A percentile compares a stretch with the other conserved stretches of the same genome.
phyloP scores from a whole-genome alignment of 2,113 vertebrate species.

The Andinoacara biseriatus region DNA sequence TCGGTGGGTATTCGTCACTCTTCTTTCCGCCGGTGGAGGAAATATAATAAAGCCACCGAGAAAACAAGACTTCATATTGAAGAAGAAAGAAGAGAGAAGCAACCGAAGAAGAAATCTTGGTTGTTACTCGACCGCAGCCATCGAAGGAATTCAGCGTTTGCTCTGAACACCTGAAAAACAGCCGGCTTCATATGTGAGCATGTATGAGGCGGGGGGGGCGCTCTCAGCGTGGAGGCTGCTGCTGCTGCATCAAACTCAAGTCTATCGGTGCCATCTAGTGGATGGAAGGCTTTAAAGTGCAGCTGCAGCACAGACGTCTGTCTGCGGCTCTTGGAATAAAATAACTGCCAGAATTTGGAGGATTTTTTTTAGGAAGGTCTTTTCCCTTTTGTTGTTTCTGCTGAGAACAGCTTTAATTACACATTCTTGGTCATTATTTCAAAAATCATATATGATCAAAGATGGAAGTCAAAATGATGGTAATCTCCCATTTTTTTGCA shows the following conservation, averaged over 20 bases:
- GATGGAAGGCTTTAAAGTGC: constrained; percentile 5
- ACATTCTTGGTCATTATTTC: too few relatives aligned
- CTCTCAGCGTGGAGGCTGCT: neutral
- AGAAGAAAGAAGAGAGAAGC: neutral
- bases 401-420: too few relatives aligned
- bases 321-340: neutral
- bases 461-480: too few relatives aligned
- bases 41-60: neutral
- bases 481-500: neutral
- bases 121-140: neutral
- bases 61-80: neutral
- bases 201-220: neutral
- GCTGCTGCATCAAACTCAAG: constrained; percentile 26
- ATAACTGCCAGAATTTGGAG: neutral
- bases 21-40: neutral
- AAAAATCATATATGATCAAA: too few relatives aligned
- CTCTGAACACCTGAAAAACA: neutral
- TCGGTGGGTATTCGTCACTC: neutral
- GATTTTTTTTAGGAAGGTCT: neutral
- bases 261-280: constrained; percentile 76
- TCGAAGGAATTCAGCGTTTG: neutral
- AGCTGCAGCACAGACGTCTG: neutral
- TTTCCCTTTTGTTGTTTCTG: too few relatives aligned
- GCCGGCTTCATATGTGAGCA: neutral
- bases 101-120: neutral